Conservation (phyloP, 1,140 invertebrate species). For the Calephelis virginiensis region DNA sequence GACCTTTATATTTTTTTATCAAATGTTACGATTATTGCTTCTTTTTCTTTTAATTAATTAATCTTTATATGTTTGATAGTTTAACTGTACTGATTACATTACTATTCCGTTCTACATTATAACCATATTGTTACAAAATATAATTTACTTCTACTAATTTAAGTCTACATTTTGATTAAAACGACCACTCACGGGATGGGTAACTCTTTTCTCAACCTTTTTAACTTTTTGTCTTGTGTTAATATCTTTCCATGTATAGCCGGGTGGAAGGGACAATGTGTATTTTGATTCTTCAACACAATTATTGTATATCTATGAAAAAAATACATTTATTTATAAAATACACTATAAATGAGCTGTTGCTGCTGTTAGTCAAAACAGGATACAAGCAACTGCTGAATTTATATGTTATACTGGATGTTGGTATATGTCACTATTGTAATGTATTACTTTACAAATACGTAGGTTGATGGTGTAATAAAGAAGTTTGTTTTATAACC, state of each 20-base stretch:
- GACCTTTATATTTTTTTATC: background rate
- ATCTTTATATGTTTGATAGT: too few relatives aligned
- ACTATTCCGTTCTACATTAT: background rate
- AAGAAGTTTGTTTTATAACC: too few relatives aligned
- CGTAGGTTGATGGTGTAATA: too few relatives aligned
- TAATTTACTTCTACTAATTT: background rate
- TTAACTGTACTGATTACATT: too few relatives aligned
- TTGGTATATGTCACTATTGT: too few relatives aligned
- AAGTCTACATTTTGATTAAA: background rate
- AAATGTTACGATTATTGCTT: too few relatives aligned
- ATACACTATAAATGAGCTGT: background rate
- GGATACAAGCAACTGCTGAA: too few relatives aligned
- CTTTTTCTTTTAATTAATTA: too few relatives aligned
- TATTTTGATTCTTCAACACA: constrained; percentile 27
- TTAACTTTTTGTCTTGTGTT: constrained; percentile 67
- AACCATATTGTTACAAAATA: background rate
- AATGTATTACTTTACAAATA: too few relatives aligned
- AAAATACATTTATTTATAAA: background rate
- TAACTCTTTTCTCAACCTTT: constrained; percentile 55
- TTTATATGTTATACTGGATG: too few relatives aligned
- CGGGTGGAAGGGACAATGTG: constrained; percentile 61
- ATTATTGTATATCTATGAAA: constrained; percentile 6
- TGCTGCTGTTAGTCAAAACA: too few relatives aligned
- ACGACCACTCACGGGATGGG: background rate
- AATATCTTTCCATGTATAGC: constrained; percentile 67